Conservation (phyloP, 2,888 invertebrate genomes). For the Athalia circularis region DNA sequence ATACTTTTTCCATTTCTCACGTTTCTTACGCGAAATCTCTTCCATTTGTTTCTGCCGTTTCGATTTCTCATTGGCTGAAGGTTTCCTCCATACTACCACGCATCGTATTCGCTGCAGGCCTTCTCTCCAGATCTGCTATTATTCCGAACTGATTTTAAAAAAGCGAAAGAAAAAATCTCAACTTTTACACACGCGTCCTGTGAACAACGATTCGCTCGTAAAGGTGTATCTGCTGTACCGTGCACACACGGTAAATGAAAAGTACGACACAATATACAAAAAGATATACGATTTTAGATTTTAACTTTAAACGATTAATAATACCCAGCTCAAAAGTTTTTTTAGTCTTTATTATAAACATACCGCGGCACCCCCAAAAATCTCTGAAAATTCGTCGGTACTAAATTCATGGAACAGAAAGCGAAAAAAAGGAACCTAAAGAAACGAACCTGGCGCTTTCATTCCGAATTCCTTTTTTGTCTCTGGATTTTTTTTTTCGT, state of each 20-base stretch:
- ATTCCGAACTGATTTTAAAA: too few species aligned
- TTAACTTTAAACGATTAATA: conserved; percentile 37
- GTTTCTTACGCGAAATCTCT: conserved; percentile 50
- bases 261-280: neutral
- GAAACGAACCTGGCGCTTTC: too few species aligned
- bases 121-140: too few species aligned
- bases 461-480: too few species aligned
- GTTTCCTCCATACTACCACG: too few species aligned
- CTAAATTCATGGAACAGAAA: too few species aligned
- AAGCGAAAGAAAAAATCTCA: too few species aligned
- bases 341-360: neutral
- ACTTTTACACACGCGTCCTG: too few species aligned
- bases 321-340: conserved; percentile 12
- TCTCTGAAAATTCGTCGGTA: neutral
- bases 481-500: too few species aligned
- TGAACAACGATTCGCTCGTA: too few species aligned
- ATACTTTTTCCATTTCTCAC: conserved; percentile 52
- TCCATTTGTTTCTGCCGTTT: conserved; percentile 56
- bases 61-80: conserved; percentile 44
- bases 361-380: neutral
- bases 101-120: too few species aligned
- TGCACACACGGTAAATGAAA: neutral
- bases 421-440: too few species aligned
- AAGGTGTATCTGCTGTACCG: neutral
- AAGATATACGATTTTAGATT: conserved; percentile 4